Evolutionary conservation across 2,888 invertebrate species (phyloP), one percentile per base, ranked within the genome.

Genomic region (Habrosyne pyritoides): DNA sequence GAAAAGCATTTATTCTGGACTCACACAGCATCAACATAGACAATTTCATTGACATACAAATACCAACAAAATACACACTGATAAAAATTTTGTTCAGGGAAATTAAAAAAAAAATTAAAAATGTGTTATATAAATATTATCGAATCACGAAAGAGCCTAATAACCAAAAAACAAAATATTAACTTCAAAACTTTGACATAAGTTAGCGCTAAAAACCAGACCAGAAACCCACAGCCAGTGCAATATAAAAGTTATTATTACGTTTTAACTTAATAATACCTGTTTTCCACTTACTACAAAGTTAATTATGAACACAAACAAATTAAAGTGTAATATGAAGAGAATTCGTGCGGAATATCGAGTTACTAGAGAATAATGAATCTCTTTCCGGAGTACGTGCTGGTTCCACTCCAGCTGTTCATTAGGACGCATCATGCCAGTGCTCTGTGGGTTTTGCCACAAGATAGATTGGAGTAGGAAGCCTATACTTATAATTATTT

Each of bases 321-420:
- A 42, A 14, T 3, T 2, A 36, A 36, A 3, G 33, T 36, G 14
- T 4, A 14, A 36, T n/a, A 36, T 24, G 57, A 53, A 33, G 46
- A 57, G 53, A 57, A 54, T 66, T 63, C 58, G 48, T 56, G 53
- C 56, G 56, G 64, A 66, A 59, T 66, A 69, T 73, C 66, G 63
- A 61, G 69, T 70, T 69, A 71, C 70, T 48, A 50, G 64, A 47
- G 42, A 63, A 64, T 75, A 79, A 78, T 75, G 71, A 78, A 73
- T 75, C 68, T 67, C 60, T 66, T 72, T 60, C 61, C 55, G 36
- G 58, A 59, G 64, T 64, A 60, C 59, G 28, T 62, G 57, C 55
- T 53, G 65, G 62, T 64, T 65, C 67, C 69, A 73, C 69, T 71
- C 56, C 68, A 69, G 60, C 59, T 69, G 71, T 77, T 80, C 76